Conservation (phyloP, 2,797 vertebrate genomes). For the Anguilla anguilla region DNA sequence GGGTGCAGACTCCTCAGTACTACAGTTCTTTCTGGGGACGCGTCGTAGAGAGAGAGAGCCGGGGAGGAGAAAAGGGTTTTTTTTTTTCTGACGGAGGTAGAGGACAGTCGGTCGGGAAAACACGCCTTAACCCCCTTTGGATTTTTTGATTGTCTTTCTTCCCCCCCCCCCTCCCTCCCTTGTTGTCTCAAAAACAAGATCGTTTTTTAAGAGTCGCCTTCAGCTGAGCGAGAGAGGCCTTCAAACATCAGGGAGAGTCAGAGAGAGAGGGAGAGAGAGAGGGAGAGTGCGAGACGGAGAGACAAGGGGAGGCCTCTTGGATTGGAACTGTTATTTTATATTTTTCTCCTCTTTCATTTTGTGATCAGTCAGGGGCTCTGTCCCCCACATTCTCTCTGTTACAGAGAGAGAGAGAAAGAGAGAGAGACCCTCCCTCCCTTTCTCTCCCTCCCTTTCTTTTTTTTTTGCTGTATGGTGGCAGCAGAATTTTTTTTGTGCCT, state of each 20-base stretch:
- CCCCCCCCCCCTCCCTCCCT: slow-evolving; percentile 32
- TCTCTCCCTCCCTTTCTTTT: slow-evolving; percentile 16
- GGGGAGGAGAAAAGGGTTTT: slow-evolving; percentile 5
- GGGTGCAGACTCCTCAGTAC: slow-evolving; percentile 55
- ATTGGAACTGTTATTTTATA: slow-evolving; percentile 38
- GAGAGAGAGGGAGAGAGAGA: neutral
- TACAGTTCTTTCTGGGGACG: slow-evolving; percentile 13
- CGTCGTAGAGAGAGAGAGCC: slow-evolving; percentile 36
- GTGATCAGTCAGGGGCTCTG: slow-evolving; percentile 24
- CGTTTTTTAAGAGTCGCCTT: slow-evolving; percentile 21
- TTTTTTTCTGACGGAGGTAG: neutral
- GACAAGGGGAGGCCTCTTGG: slow-evolving; percentile 23
- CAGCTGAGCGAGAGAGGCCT: slow-evolving; percentile 30
- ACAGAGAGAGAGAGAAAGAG: slow-evolving; percentile 7
- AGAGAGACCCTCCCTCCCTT: slow-evolving; percentile 29
- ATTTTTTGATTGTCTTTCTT: slow-evolving; percentile 44
- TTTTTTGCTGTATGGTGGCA: slow-evolving; percentile 38
- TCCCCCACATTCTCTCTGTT: neutral
- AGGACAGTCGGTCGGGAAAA: slow-evolving; percentile 56
- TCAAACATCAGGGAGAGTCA: slow-evolving; percentile 27
- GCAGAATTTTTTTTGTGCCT: slow-evolving; percentile 31
- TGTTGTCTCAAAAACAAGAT: slow-evolving; percentile 39
- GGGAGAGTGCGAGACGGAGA: slow-evolving; percentile 4
- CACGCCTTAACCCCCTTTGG: slow-evolving; percentile 53
- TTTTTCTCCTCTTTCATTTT: slow-evolving; percentile 35